Conservation (phyloP, 2,797 vertebrate species). For the Orientallactaga sibirica region DNA sequence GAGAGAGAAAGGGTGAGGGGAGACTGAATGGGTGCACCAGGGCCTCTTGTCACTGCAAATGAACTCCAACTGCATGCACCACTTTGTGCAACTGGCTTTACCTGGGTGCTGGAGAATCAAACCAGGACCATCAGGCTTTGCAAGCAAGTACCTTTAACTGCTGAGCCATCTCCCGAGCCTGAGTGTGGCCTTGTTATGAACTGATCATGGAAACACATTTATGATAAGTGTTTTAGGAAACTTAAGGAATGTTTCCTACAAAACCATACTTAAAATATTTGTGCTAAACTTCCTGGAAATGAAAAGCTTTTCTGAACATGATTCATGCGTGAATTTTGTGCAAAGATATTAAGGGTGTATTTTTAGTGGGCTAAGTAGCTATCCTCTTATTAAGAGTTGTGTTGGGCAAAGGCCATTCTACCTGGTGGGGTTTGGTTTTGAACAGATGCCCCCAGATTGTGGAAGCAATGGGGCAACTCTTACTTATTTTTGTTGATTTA, state of each 20-base stretch:
- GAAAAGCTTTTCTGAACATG: constrained; percentile 19
- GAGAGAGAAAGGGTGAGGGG: no score
- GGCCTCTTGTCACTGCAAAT: no score
- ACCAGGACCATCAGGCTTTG: no score
- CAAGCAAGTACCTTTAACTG: no score
- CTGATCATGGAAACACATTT: constrained; percentile 76
- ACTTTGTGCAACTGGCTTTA: no score
- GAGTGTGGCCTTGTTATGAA: constrained; percentile 50
- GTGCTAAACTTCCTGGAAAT: background rate
- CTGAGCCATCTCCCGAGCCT: background rate
- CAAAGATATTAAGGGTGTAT: background rate
- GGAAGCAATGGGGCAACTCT: background rate
- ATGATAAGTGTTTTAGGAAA: background rate
- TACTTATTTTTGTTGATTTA: no score
- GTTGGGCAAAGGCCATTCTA: background rate
- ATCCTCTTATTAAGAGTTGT: background rate
- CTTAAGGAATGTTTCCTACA: constrained; percentile 70
- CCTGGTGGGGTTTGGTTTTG: background rate
- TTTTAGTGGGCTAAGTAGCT: background rate
- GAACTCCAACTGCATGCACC: no score
- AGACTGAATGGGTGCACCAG: no score
- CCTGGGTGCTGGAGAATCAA: no score
- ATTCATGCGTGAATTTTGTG: background rate
- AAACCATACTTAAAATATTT: constrained; percentile 59
- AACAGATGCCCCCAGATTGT: background rate